Percentiles rank a stretch among this genome's conserved stretches.
These are phyloP conservation scores for Vesta saturnalis DNA, from an alignment of 2,888 invertebrate species.

Conservation along the genomic window DNA sequence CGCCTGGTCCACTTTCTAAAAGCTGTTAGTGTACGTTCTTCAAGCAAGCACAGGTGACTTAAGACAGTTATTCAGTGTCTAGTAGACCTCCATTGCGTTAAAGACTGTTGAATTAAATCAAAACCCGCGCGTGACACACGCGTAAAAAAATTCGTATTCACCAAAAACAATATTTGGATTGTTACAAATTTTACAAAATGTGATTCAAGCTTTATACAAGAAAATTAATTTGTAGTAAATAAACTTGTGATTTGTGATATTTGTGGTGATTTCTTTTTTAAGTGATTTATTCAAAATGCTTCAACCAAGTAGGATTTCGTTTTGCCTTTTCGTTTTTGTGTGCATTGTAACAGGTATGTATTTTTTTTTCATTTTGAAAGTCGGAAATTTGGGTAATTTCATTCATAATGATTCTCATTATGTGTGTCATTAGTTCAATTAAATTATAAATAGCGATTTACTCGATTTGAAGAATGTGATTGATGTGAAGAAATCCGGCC, in stretches of 20 bases:
- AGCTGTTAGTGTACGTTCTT: slow-evolving; percentile 37
- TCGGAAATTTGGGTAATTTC: neutral
- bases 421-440: neutral
- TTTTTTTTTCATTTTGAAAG: slow-evolving; percentile 1
- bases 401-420: neutral
- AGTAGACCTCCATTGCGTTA: slow-evolving; percentile 41
- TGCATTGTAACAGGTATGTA: neutral
- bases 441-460: too few relatives aligned
- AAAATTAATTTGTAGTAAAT: too few relatives aligned
- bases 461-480: neutral
- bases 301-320: neutral
- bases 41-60: slow-evolving; percentile 44
- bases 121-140: neutral
- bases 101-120: slow-evolving; percentile 18
- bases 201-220: neutral
- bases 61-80: slow-evolving; percentile 47
- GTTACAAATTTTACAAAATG: neutral
- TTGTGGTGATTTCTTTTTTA: neutral
- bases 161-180: neutral
- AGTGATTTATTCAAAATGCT: slow-evolving; percentile 1
- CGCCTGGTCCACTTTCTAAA: slow-evolving; percentile 46
- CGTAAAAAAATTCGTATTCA: neutral
- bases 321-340: neutral
- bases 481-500: neutral
- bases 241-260: neutral